Percentiles rank a stretch among this genome's conserved stretches.
phyloP scores from a whole-genome alignment of 2,113 vertebrate species.

The Xiphias gladius region DNA sequence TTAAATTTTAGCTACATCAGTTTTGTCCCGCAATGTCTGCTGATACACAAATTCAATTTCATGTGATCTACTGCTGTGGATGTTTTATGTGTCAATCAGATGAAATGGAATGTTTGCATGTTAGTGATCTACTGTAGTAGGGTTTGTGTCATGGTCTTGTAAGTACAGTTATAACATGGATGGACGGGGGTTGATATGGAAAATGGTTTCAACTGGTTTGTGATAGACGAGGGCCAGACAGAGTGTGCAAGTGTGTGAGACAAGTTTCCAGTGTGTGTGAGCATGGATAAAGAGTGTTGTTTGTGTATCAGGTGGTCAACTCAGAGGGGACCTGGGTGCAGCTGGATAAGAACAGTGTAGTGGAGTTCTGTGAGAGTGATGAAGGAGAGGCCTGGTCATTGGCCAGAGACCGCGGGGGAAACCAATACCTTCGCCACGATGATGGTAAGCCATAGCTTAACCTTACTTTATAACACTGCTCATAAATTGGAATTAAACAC shows the following conservation, averaged over 20 bases:
- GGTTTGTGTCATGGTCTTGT: constrained; percentile 35
- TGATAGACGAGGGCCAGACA: constrained; percentile 4
- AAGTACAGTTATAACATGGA: constrained; percentile 32
- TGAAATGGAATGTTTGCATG: constrained; percentile 65
- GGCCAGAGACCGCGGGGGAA: constrained; percentile 96
- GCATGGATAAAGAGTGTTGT: constrained; percentile 79
- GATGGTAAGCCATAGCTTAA: constrained; percentile 89
- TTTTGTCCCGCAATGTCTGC: constrained; percentile 57
- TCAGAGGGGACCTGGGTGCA: constrained; percentile 98
- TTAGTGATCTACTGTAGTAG: constrained; percentile 35
- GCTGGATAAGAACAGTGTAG: constrained; percentile 99
- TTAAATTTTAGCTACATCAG: constrained; percentile 37
- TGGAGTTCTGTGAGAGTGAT: constrained; percentile 99
- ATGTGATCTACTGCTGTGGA: constrained; percentile 52
- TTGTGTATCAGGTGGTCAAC: constrained; percentile 95
- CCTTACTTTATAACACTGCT: background rate
- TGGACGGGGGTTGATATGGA: constrained; percentile 12
- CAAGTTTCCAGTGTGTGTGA: constrained; percentile 20
- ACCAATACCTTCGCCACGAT: constrained; percentile 97
- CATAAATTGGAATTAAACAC: background rate
- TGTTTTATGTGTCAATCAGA: constrained; percentile 50
- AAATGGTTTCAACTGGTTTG: constrained; percentile 25
- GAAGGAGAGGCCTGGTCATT: constrained; percentile 99
- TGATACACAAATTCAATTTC: constrained; percentile 54
- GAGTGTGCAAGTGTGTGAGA: constrained; percentile 3